Evolutionary conservation across 30 jellyfish, hydroid and myxozoan species (phyloP).

Genomic region (Pseudorhiza aurosa): DNA sequence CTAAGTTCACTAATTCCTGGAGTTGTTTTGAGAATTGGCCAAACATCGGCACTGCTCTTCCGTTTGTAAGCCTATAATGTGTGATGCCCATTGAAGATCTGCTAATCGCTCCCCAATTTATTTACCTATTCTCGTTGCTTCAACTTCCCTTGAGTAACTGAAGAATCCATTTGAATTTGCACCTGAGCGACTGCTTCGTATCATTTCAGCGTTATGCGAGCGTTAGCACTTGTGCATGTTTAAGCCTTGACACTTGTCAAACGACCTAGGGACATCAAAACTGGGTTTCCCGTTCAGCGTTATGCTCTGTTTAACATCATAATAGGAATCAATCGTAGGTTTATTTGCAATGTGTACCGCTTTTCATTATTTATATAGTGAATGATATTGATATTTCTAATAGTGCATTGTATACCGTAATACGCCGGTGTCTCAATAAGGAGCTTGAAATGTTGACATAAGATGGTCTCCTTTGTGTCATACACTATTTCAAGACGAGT

Average conservation of each 20-base stretch:
- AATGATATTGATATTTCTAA: slow-evolving; percentile 26
- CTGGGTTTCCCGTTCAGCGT: slow-evolving; percentile 58
- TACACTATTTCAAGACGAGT: slow-evolving; percentile 53
- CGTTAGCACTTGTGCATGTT: slow-evolving; percentile 28
- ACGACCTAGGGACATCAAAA: slow-evolving; percentile 36
- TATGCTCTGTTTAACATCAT: slow-evolving; percentile 33
- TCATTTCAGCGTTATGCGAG: slow-evolving; percentile 7
- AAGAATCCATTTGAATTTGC: slow-evolving; percentile 17
- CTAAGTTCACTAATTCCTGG: neutral
- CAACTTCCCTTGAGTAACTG: neutral
- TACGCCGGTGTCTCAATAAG: slow-evolving; percentile 64
- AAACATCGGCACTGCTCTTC: neutral
- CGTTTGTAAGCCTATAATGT: neutral
- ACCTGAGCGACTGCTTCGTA: slow-evolving; percentile 1
- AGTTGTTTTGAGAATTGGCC: neutral
- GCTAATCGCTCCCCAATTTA: slow-evolving; percentile 10
- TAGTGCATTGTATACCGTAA: slow-evolving; percentile 53
- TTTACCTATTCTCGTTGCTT: neutral
- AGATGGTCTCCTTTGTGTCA: slow-evolving; percentile 59
- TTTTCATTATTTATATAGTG: slow-evolving; percentile 31
- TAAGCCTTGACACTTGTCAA: slow-evolving; percentile 65
- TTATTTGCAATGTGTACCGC: slow-evolving; percentile 48
- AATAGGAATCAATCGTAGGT: slow-evolving; percentile 47
- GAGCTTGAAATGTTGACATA: slow-evolving; percentile 63
- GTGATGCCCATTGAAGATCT: slow-evolving; percentile 20